phyloP scores from a whole-genome alignment of 2,113 vertebrate genomes.

The Scartelaos histophorus region DNA sequence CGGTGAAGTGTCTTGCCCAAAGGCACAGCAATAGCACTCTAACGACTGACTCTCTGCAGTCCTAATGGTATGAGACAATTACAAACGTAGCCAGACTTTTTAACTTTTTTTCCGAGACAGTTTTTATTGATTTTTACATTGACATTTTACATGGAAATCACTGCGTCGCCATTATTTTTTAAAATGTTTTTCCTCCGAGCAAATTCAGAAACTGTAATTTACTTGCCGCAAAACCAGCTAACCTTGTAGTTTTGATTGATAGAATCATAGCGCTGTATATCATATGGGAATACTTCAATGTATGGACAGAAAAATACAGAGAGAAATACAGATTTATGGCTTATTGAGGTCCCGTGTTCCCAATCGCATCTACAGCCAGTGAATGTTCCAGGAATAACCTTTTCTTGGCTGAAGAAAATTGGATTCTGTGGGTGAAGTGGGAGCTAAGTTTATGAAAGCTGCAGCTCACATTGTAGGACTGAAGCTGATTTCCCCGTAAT shows the following conservation, averaged over 20 bases:
- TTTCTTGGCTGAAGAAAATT: constrained; percentile 63
- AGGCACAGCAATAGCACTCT: too few relatives aligned
- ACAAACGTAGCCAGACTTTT: too few relatives aligned
- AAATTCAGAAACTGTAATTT: background rate
- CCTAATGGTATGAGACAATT: too few relatives aligned
- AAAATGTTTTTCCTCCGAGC: background rate
- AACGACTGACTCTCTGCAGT: too few relatives aligned
- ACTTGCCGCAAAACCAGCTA: background rate
- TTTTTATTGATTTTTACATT: background rate
- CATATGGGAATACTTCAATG: constrained; percentile 4
- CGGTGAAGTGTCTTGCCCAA: too few relatives aligned
- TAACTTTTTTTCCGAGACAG: too few relatives aligned
- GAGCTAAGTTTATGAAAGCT: constrained; percentile 61
- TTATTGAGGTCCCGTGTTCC: constrained; percentile 53
- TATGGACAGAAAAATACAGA: constrained; percentile 1
- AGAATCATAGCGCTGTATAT: background rate
- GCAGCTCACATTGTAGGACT: constrained; percentile 11
- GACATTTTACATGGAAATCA: background rate
- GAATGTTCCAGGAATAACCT: constrained; percentile 67
- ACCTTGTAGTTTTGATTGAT: background rate
- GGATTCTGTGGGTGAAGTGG: constrained; percentile 61
- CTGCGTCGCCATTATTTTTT: background rate
- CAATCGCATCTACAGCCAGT: constrained; percentile 62
- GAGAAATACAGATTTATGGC: constrained; percentile 26
- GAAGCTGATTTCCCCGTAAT: constrained; percentile 23